Percentiles rank a stretch among this genome's conserved stretches.
Evolutionary conservation across 2,797 vertebrate genomes (phyloP).

Genomic region (Falco berigora): DNA sequence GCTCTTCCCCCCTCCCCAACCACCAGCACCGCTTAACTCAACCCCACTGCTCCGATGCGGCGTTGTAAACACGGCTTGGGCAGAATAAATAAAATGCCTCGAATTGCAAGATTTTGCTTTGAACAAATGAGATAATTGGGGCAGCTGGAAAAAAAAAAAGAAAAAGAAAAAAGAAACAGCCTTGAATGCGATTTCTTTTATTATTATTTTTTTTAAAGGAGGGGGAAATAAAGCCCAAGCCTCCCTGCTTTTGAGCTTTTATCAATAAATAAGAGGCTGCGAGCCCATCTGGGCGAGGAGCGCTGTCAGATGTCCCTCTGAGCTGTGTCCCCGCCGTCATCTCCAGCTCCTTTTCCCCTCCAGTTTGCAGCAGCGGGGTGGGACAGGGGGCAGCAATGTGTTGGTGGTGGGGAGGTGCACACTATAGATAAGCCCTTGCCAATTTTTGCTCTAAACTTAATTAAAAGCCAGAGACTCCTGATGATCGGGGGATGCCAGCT

Average conservation of each 20-base stretch:
- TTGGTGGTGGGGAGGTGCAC: background rate
- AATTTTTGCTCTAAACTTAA: slow-evolving; percentile 41
- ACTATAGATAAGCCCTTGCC: slow-evolving; percentile 4
- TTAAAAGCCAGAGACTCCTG: slow-evolving; percentile 38
- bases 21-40: background rate
- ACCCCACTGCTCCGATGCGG: slow-evolving; percentile 25
- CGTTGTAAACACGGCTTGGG: slow-evolving; percentile 53
- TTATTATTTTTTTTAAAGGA: background rate
- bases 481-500: background rate
- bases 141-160: slow-evolving; percentile 45
- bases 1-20: background rate
- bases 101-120: slow-evolving; percentile 62
- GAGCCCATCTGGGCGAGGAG: background rate
- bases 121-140: slow-evolving; percentile 72
- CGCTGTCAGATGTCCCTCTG: background rate
- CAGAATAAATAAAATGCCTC: slow-evolving; percentile 71
- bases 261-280: background rate
- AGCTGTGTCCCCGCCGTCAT: background rate
- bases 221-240: background rate
- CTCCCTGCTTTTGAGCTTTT: background rate
- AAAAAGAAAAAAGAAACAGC: slow-evolving; percentile 24
- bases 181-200: slow-evolving; percentile 6
- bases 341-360: background rate
- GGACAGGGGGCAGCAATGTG: background rate
- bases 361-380: background rate